These are phyloP conservation scores for Calliopum simillimum DNA, from an alignment of 2,888 invertebrate species.

Conservation along the genomic window DNA sequence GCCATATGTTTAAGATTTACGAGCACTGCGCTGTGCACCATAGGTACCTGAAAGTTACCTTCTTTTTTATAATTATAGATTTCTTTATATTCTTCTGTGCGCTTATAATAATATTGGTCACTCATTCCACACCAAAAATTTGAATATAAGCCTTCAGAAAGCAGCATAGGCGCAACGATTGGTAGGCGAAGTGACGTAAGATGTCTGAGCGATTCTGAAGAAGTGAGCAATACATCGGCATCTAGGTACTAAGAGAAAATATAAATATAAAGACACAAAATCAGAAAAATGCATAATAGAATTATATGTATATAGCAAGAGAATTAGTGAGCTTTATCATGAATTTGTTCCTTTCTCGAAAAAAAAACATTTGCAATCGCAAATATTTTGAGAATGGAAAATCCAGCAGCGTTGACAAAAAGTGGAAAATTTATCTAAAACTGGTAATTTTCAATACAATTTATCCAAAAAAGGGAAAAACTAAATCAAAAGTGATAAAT, in stretches of 20 bases:
- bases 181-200: constrained; percentile 74
- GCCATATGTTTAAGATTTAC: constrained; percentile 75
- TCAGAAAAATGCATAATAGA: no score
- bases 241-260: constrained; percentile 77
- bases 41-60: constrained; percentile 88
- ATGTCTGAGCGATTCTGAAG: constrained; percentile 73
- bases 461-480: no score
- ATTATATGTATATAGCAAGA: neutral
- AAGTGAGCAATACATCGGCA: constrained; percentile 84
- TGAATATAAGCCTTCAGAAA: constrained; percentile 88
- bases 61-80: constrained; percentile 76
- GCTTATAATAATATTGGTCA: constrained; percentile 81
- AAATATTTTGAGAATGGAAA: no score
- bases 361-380: no score
- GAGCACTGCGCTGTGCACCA: constrained; percentile 91
- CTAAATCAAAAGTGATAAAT: no score
- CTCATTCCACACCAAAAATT: constrained; percentile 98
- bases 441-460: no score
- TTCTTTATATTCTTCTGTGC: constrained; percentile 86
- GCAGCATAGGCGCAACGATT: constrained; percentile 86
- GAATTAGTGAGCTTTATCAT: neutral
- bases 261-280: neutral
- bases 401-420: no score
- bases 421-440: no score
- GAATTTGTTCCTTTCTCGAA: no score